Conservation (phyloP, 2,888 invertebrate species). For the Dicyrtoma fusca region DNA sequence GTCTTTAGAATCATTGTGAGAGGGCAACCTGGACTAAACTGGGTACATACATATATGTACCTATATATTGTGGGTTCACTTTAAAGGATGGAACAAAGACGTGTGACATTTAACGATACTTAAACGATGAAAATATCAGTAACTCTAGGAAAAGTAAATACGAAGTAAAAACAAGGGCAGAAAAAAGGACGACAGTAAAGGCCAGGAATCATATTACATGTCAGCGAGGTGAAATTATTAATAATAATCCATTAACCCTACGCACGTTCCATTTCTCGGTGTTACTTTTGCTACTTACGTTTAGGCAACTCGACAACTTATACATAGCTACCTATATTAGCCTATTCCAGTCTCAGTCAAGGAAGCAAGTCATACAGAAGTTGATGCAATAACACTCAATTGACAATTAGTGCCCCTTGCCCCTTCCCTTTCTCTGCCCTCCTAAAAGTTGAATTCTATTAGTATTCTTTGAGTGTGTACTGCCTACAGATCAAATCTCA, state of each 20-base stretch:
- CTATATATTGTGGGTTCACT: no score
- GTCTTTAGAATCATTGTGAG: no score
- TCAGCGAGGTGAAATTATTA: conserved; percentile 28
- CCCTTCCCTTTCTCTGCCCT: background rate
- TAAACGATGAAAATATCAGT: no score
- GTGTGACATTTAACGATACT: background rate
- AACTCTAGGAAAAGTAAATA: background rate
- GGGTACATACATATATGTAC: no score
- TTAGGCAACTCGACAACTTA: conserved; percentile 5
- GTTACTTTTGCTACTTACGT: conserved; percentile 20
- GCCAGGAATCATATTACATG: conserved; percentile 14
- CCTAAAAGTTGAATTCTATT: no score
- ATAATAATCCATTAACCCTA: conserved; percentile 39
- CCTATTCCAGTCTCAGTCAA: background rate
- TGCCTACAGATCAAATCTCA: no score
- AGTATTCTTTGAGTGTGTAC: no score
- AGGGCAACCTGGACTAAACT: no score
- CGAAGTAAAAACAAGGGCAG: background rate
- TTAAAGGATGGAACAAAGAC: background rate
- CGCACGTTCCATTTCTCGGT: conserved; percentile 32
- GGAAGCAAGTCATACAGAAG: no score
- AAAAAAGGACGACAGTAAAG: background rate
- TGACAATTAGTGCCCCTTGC: background rate
- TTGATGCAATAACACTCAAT: background rate
- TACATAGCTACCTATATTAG: background rate